Conservation (phyloP, 2,888 invertebrate genomes). For the Nephrotoma guestfalica region DNA sequence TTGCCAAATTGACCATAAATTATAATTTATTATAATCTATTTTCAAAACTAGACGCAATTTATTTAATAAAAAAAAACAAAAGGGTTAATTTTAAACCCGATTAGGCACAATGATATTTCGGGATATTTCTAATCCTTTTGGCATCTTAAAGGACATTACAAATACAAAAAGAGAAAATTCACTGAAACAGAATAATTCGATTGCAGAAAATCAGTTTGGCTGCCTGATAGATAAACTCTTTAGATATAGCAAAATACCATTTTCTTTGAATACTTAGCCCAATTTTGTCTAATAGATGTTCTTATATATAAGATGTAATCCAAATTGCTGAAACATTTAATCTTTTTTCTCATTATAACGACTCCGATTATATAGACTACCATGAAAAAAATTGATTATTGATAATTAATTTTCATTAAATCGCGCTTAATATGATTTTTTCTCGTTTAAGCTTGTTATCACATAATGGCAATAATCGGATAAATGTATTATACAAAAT, state of each 20-base stretch:
- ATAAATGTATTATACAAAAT: too few species aligned
- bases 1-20: background rate
- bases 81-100: background rate
- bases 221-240: background rate
- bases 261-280: background rate
- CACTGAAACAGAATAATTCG: background rate
- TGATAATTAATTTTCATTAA: background rate
- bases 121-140: background rate
- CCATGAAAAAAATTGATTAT: background rate
- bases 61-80: background rate
- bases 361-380: background rate
- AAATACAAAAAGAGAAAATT: background rate
- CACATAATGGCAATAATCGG: background rate
- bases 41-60: background rate
- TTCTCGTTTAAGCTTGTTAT: background rate
- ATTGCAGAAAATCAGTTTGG: background rate
- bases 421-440: background rate
- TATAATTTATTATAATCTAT: background rate
- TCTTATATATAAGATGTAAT: background rate
- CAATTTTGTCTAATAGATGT: background rate
- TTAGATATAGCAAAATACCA: background rate
- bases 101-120: background rate
- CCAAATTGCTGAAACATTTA: background rate
- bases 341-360: background rate
- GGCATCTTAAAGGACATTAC: background rate